These are phyloP conservation scores for Caradrina clavipalpis DNA, from an alignment of 2,888 invertebrate species.

Conservation along the genomic window DNA sequence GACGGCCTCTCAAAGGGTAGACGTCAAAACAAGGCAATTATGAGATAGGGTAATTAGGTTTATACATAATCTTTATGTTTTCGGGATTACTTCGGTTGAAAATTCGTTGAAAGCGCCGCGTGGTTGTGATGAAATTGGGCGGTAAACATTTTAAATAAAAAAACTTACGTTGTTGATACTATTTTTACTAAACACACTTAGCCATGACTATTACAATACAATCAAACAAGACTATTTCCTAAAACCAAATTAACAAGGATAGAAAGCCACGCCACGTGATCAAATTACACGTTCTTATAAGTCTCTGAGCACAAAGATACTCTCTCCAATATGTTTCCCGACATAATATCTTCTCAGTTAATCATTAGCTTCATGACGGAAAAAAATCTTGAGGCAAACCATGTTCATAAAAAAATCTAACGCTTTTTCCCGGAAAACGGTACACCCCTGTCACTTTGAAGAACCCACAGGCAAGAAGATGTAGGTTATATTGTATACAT, in stretches of 20 bases:
- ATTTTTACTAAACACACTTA: not conserved
- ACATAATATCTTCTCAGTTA: conserved; percentile 41
- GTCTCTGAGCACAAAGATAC: conserved; percentile 5
- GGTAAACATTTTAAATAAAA: conserved; percentile 19
- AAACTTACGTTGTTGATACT: not conserved
- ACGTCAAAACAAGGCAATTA: conserved; percentile 90
- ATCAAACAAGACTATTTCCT: not conserved
- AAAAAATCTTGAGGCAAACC: conserved; percentile 45
- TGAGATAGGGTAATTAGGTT: conserved; percentile 88
- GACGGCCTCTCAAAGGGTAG: conserved; percentile 87
- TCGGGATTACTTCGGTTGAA: conserved; percentile 68
- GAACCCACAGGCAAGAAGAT: not conserved
- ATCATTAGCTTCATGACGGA: conserved; percentile 52
- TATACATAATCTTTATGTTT: conserved; percentile 84
- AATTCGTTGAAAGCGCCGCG: conserved; percentile 55
- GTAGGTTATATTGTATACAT: not conserved
- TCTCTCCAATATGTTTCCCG: conserved; percentile 28
- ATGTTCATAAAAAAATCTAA: conserved; percentile 42
- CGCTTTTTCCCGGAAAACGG: conserved; percentile 45
- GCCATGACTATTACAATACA: not conserved
- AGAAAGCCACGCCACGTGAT: not conserved
- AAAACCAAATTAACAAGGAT: not conserved
- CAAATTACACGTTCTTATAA: not conserved
- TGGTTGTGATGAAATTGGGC: conserved; percentile 24
- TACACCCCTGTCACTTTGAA: conserved; percentile 3